These are phyloP conservation scores for Vanessa atalanta DNA, from an alignment of 1,140 invertebrate species.

Conservation along the genomic window DNA sequence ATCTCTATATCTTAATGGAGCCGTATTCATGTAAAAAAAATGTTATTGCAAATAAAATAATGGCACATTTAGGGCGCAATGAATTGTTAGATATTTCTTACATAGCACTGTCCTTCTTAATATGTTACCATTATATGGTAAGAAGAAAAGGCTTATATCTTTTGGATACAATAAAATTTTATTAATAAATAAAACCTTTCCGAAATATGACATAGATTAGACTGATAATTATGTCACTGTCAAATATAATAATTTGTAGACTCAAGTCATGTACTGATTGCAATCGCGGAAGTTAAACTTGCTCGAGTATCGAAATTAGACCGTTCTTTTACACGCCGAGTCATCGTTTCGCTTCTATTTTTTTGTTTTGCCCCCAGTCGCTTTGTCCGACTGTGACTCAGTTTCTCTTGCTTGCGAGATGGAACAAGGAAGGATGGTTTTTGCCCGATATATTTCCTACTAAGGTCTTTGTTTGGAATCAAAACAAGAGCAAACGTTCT, in stretches of 20 bases:
- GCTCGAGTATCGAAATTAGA: constrained; percentile 45
- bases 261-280: constrained; percentile 2
- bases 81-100: no score
- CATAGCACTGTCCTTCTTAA: no score
- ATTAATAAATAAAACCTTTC: no score
- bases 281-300: constrained; percentile 23
- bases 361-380: constrained; percentile 54
- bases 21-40: no score
- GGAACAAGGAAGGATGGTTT: constrained; percentile 54
- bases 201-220: no score
- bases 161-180: no score
- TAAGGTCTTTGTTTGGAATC: constrained; percentile 49
- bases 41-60: no score
- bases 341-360: constrained; percentile 42
- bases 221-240: background rate
- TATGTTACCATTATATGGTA: no score
- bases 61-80: no score
- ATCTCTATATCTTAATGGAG: no score
- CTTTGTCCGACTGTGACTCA: constrained; percentile 59
- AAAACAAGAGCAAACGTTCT: constrained; percentile 17
- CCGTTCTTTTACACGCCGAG: constrained; percentile 33
- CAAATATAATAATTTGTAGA: background rate
- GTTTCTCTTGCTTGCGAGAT: constrained; percentile 39
- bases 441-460: constrained; percentile 56
- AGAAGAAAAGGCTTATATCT: no score